Evolutionary conservation across 53 echinoderm and acorn worm genomes (phyloP), one percentile per base, ranked within the genome.

Genomic region (Apostichopus leukothele): DNA sequence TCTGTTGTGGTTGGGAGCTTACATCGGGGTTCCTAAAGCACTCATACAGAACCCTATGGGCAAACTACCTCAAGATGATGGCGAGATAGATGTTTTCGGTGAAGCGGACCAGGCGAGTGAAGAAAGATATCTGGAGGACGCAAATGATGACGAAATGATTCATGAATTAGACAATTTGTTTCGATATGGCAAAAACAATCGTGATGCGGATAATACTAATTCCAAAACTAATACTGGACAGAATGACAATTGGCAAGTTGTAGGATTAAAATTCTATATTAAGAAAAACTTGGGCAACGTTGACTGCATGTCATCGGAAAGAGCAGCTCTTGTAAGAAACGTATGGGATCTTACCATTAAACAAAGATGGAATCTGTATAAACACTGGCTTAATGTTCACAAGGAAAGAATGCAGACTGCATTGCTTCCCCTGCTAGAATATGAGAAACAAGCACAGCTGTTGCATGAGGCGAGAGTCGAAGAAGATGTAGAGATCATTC

Each of bases 311-410:
- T 60, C 91, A 51, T 79, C 84, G 13, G 76, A 71, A 61, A 68
- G 92, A 14, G 95, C 89, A 23, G 50, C 27, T 61, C 20, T 68
- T 54, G 86, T 95, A 11, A 50, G 21, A 39, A 90, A 98, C 67
- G 79, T 92, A 1, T 95, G 95, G 98, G 76, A 87, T 14, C 79
- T 95, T 51, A 18, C 83, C 73, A 75, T 55, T 83, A 50, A 90
- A 59, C 73, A 89, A 53, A 75, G 93, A 75, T 98, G 98, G 95
- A 86, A 91, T 23, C 88, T 97, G 3, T 95, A 97, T 55, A 87
- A 94, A 67, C 92, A 91, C 84, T 97, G 98, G 98, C 73, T 93
- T 12, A 60, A 60, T 5, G 51, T 87, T 50, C 93, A 93, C 73
- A 73, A 88, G 21, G 84, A 90, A 26, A 50, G 25, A 9, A 86